Conservation (phyloP, 2,113 vertebrate genomes). For the Centropus unirufus region DNA sequence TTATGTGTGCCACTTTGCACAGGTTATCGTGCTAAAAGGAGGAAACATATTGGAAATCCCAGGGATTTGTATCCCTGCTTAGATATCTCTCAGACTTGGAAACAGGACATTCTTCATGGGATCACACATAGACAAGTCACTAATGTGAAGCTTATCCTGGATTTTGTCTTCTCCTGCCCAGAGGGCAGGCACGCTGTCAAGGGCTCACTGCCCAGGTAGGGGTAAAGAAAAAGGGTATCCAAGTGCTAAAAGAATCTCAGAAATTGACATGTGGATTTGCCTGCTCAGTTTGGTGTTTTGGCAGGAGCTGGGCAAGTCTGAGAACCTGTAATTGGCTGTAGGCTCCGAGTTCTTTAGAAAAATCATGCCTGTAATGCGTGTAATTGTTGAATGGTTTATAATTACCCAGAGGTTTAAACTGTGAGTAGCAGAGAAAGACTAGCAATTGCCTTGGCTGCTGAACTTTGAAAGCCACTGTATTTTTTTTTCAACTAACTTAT, state of each 20-base stretch:
- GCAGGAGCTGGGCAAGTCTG: background rate
- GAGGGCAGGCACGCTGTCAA: background rate
- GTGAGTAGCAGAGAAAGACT: background rate
- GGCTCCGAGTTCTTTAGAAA: background rate
- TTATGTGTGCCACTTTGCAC: background rate
- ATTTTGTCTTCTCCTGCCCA: background rate
- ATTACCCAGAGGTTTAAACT: background rate
- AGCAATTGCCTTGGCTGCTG: background rate
- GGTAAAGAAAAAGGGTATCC: background rate
- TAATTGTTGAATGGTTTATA: background rate
- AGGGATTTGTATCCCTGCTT: background rate
- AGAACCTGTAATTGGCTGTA: background rate
- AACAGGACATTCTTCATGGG: background rate
- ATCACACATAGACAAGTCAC: background rate
- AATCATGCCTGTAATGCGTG: background rate
- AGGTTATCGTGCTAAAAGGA: background rate
- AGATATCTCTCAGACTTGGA: background rate
- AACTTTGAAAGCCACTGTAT: background rate
- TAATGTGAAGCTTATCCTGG: background rate
- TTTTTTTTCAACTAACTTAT: background rate
- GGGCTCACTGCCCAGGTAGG: background rate
- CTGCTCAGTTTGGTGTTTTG: background rate
- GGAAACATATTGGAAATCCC: background rate
- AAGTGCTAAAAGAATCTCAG: background rate
- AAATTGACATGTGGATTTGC: background rate